These are phyloP conservation scores for Pongo abelii DNA, from an alignment of 2,113 vertebrate species.

Conservation along the genomic window DNA sequence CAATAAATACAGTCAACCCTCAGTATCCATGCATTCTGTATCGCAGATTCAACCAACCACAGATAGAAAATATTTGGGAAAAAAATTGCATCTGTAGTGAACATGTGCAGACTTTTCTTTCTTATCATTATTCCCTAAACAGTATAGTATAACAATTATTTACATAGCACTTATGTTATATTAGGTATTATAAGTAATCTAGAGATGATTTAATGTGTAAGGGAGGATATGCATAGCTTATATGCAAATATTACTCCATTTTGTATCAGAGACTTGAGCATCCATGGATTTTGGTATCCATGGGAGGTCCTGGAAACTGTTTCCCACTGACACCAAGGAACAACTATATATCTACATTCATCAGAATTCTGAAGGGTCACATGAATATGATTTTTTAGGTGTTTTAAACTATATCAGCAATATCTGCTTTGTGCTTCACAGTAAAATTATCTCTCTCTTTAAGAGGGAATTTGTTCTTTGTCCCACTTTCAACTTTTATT, in stretches of 20 bases:
- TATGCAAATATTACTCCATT: neutral
- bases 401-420: slow-evolving; percentile 47
- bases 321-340: neutral
- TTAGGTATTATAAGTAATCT: neutral
- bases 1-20: neutral
- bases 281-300: neutral
- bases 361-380: neutral
- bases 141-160: neutral
- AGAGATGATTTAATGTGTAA: neutral
- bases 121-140: neutral
- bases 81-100: neutral
- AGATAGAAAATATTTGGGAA: neutral
- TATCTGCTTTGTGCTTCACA: neutral
- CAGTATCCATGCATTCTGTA: neutral
- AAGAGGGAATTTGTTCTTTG: neutral
- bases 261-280: neutral
- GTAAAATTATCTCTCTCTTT: neutral
- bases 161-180: neutral
- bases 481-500: neutral
- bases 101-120: neutral
- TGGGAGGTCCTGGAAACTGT: neutral
- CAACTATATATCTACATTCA: neutral
- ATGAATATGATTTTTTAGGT: neutral
- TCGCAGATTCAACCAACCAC: neutral
- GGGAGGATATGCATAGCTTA: neutral